Conservation (phyloP, 2,113 vertebrate genomes). For the Anolis carolinensis region DNA sequence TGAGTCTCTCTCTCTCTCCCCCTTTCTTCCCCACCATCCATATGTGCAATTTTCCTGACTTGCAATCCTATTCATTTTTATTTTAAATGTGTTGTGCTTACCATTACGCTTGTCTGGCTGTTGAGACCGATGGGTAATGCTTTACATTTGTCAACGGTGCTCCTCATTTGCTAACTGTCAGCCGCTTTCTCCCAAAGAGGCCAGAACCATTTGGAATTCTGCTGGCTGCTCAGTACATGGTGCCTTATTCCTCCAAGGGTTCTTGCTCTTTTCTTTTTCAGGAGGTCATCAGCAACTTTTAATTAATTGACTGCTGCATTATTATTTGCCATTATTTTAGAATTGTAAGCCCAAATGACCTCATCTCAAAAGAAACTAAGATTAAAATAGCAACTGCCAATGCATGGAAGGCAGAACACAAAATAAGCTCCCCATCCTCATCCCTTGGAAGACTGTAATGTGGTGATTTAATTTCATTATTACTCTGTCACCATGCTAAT, state of each 20-base stretch:
- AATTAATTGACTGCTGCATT: conserved; percentile 34
- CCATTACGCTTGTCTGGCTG: conserved; percentile 19
- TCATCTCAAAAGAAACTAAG: conserved; percentile 38
- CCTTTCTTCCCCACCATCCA: neutral
- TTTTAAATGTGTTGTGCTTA: conserved; percentile 1
- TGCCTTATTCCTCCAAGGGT: conserved; percentile 23
- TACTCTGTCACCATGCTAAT: conserved; percentile 41
- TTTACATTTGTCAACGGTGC: conserved; percentile 47
- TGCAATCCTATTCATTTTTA: conserved; percentile 1
- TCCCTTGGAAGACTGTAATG: conserved; percentile 35
- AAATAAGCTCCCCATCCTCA: neutral
- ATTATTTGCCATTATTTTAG: conserved; percentile 51
- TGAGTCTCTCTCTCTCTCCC: neutral
- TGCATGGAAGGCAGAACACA: conserved; percentile 1
- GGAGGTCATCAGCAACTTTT: conserved; percentile 43
- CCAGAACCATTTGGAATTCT: conserved; percentile 14
- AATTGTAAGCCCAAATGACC: conserved; percentile 28
- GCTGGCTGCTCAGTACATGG: conserved; percentile 7
- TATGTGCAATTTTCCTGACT: neutral
- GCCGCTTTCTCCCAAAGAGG: neutral
- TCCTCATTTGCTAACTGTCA: conserved; percentile 48
- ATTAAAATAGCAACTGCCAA: conserved; percentile 37
- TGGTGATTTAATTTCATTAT: conserved; percentile 53
- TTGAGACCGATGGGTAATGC: conserved; percentile 33
- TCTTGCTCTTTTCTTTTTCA: neutral